These are phyloP conservation scores for Leptinotarsa juncta DNA, from an alignment of 2,888 invertebrate genomes.

Conservation along the genomic window DNA sequence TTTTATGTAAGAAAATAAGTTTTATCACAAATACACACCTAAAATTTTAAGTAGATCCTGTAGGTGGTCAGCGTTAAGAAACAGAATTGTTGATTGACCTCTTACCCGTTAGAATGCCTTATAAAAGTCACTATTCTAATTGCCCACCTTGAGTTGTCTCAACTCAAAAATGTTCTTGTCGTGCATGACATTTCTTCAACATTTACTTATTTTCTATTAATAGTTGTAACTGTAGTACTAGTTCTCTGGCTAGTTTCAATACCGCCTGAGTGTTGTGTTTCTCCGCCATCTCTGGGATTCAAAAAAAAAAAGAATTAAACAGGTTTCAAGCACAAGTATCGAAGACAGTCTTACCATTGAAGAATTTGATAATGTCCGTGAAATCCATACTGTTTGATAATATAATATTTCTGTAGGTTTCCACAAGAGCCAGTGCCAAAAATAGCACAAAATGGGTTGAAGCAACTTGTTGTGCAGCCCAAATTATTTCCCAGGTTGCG, in stretches of 20 bases:
- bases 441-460: constrained; percentile 93
- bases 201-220: constrained; percentile 88
- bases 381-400: constrained; percentile 97
- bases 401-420: constrained; percentile 94
- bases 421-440: constrained; percentile 89
- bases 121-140: constrained; percentile 14
- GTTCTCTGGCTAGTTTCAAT: constrained; percentile 83
- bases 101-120: background rate
- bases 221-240: constrained; percentile 90
- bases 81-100: constrained; percentile 6
- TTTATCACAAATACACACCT: background rate
- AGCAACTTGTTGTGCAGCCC: constrained; percentile 90
- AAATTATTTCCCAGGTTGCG: constrained; percentile 93
- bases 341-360: constrained; percentile 79
- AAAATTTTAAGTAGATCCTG: constrained; percentile 1
- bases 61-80: background rate
- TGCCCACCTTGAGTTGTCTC: constrained; percentile 14
- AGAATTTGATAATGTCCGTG: constrained; percentile 97
- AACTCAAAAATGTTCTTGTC: background rate
- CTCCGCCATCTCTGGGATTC: constrained; percentile 91
- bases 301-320: constrained; percentile 54
- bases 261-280: constrained; percentile 89
- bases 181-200: background rate
- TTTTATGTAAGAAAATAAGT: constrained; percentile 14
- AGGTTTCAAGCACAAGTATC: background rate